A percentile compares a stretch with the other conserved stretches of the same genome.
Conservation (phyloP, 1,140 invertebrate species). For the Drosophila lowei region DNA sequence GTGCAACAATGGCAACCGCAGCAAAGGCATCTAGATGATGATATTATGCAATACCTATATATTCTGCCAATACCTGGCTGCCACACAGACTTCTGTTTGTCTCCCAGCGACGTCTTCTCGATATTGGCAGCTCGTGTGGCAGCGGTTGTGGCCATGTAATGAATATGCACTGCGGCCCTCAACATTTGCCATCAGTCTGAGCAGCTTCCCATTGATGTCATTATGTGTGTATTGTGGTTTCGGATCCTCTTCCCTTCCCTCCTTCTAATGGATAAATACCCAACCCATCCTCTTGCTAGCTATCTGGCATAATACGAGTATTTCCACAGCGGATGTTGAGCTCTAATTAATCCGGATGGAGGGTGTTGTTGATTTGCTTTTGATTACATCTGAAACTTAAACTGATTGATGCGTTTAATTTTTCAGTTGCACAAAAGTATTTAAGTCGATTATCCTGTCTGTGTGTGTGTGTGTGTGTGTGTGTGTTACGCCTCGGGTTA, state of each 20-base stretch:
- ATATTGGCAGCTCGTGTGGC: slow-evolving; percentile 39
- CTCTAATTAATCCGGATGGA: slow-evolving; percentile 57
- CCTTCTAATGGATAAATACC: not conserved
- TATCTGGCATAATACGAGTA: not conserved
- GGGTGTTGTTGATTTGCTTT: slow-evolving; percentile 38
- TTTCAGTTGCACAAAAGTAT: slow-evolving; percentile 22
- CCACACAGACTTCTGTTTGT: slow-evolving; percentile 8
- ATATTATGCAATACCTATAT: no score
- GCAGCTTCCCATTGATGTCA: slow-evolving; percentile 48
- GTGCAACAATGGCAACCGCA: no score
- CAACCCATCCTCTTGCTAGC: not conserved
- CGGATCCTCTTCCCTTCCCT: not conserved
- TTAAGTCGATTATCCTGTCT: not conserved
- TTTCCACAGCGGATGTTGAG: slow-evolving; percentile 26
- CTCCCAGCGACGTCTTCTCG: slow-evolving; percentile 7
- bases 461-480: not conserved
- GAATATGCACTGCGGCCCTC: slow-evolving; percentile 53
- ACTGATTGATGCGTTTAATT: slow-evolving; percentile 55
- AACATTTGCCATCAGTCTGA: slow-evolving; percentile 38
- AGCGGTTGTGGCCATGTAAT: slow-evolving; percentile 59
- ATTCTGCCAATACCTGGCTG: not conserved
- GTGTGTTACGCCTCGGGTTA: slow-evolving; percentile 16
- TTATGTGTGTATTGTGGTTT: slow-evolving; percentile 48
- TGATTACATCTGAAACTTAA: slow-evolving; percentile 55
- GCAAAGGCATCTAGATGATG: not conserved